Percentiles rank a stretch among this genome's conserved stretches.
These are phyloP conservation scores for Dryobota labecula DNA, from an alignment of 2,888 invertebrate species.

Conservation along the genomic window DNA sequence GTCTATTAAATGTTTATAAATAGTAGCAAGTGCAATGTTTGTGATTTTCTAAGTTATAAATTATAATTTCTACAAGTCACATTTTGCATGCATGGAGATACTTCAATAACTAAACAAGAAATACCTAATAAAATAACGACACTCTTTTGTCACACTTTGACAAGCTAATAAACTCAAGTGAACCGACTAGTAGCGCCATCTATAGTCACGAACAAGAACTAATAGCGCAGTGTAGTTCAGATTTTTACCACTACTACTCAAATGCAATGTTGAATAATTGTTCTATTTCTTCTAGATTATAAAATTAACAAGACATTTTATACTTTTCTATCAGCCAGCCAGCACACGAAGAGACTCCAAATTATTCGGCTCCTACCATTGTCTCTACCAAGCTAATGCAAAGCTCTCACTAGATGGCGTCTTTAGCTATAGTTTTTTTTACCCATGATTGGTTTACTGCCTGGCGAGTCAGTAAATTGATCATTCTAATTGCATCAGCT, in stretches of 20 bases:
- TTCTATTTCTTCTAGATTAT: no score
- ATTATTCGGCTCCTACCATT: background rate
- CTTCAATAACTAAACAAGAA: background rate
- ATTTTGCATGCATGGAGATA: background rate
- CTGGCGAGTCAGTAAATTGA: slow-evolving; percentile 20
- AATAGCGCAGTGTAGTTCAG: slow-evolving; percentile 5
- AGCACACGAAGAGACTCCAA: background rate
- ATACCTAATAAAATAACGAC: background rate
- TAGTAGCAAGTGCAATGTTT: background rate
- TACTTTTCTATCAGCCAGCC: background rate
- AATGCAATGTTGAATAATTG: background rate
- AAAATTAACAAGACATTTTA: background rate
- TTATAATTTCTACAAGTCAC: background rate
- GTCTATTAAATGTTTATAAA: slow-evolving; percentile 10
- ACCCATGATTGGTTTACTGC: background rate
- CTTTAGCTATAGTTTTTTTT: background rate
- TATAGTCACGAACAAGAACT: slow-evolving; percentile 26
- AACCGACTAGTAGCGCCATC: slow-evolving; percentile 35
- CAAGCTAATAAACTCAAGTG: background rate
- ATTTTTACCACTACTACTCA: background rate
- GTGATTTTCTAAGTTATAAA: background rate
- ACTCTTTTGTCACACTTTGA: background rate
- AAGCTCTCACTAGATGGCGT: slow-evolving; percentile 12
- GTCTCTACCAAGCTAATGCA: background rate
- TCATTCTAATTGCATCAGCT: slow-evolving; percentile 21